Percentiles rank a stretch among this genome's conserved stretches.
phyloP scores from a whole-genome alignment of 2,113 vertebrate genomes.

The Thalassarche chlororhynchos region DNA sequence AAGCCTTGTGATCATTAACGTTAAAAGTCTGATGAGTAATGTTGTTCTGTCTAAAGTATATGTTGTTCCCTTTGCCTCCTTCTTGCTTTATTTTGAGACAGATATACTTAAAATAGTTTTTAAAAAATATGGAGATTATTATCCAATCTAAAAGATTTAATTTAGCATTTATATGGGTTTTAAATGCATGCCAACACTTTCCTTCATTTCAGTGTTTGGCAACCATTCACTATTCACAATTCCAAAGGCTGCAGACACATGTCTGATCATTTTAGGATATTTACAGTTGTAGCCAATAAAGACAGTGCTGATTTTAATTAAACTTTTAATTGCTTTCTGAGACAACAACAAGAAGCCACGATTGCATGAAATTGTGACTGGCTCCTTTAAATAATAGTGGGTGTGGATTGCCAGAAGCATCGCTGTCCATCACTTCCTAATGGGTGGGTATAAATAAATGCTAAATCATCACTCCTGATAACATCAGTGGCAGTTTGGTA shows the following conservation, averaged over 20 bases:
- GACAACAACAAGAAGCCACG: constrained; percentile 48
- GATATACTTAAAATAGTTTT: constrained; percentile 74
- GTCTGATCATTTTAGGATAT: constrained; percentile 65
- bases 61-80: constrained; percentile 60
- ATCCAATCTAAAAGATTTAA: constrained; percentile 75
- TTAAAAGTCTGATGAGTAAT: constrained; percentile 74
- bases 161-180: constrained; percentile 71
- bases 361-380: constrained; percentile 27
- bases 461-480: constrained; percentile 38
- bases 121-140: constrained; percentile 76
- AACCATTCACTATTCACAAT: constrained; percentile 52
- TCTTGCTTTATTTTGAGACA: constrained; percentile 71
- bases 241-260: constrained; percentile 66
- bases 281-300: constrained; percentile 67
- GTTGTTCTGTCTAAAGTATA: constrained; percentile 71
- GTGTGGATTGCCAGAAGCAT: neutral
- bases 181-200: constrained; percentile 69
- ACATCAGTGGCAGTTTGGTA: neutral
- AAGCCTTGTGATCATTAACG: constrained; percentile 62
- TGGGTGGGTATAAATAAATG: constrained; percentile 31
- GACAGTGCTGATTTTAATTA: constrained; percentile 68
- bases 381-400: constrained; percentile 50
- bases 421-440: constrained; percentile 22
- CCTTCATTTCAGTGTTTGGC: constrained; percentile 58
- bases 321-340: constrained; percentile 65